Base-by-base conservation (phyloP, 2,888 invertebrate species). In the Hirtodrosophila histrioides region DNA sequence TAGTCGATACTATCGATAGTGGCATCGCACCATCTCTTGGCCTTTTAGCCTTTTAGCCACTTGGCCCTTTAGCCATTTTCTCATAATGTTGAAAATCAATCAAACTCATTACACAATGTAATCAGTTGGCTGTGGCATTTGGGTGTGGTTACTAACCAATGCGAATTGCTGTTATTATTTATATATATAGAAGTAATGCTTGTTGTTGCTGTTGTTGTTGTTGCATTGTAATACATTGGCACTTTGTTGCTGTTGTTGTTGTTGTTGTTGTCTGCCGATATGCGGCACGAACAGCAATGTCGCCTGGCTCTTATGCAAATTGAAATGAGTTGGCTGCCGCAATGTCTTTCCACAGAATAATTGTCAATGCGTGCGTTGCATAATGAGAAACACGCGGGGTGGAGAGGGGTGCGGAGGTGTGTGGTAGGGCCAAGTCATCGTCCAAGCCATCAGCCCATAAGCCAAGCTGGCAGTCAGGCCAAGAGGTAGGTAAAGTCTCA, bases 351-450 rank as follows among this genome's bases (percentile, higher is more conserved):
- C 66, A 78, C 80, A 85, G 86, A 89, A 89, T 89, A 89, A 89
- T 89, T 89, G 89, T 76, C 75, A 69, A 72, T 78, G 86, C 89
- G 89, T 89, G 89, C 78, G 53, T 71, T 64, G 89, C 86, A 89
- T 89, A 88, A 85, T 83, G 81, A 88, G 71, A 58, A 63, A 27
- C 17, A 55, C 23, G 37, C 31, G 3, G 31, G 31, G 46, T 6
- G 7, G 12, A 31, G 11, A 9, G 44, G 27, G 11, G n/a, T 1
- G 11, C 4, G 27, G 3, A 7, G 7, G 31, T 0, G 7, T 27
- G 27, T 4, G 5, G 6, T n/a, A 27, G 7, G 31, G 23, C 55
- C 44, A 62, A 65, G 39, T 36, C 54, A 63, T 43, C 45, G 53
- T 61, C 48, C 40, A 53, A 39, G 33, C 46, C 35, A 60, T 44